Percentiles rank a stretch among this genome's conserved stretches.
phyloP scores from a whole-genome alignment of 2,113 vertebrate species.

The Tetrax tetrax region DNA sequence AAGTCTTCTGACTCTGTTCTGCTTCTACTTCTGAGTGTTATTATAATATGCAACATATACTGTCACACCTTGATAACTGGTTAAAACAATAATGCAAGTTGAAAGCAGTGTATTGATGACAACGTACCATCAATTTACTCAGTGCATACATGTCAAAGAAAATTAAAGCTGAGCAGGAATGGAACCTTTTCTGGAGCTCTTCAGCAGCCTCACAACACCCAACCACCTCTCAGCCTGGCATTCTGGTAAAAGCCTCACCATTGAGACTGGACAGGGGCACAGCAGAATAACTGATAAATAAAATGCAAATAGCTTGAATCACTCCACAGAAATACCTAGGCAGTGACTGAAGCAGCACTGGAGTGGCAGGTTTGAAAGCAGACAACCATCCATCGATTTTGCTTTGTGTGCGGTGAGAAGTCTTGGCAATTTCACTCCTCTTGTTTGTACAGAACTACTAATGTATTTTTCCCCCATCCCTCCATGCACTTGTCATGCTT shows the following conservation, averaged over 20 bases:
- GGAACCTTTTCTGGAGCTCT: neutral
- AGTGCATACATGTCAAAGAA: neutral
- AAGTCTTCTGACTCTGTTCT: neutral
- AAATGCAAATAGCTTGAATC: neutral
- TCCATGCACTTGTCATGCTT: neutral
- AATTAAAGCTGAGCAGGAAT: neutral
- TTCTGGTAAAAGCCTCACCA: neutral
- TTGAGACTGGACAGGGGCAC: neutral
- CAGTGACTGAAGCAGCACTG: neutral
- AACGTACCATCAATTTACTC: neutral
- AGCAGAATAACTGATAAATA: neutral
- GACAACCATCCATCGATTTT: neutral
- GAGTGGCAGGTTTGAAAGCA: neutral
- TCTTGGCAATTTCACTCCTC: neutral
- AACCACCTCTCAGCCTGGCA: neutral
- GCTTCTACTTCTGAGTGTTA: neutral
- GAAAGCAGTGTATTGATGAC: conserved; percentile 1
- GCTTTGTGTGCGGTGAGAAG: neutral
- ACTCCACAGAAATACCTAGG: neutral
- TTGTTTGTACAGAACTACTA: neutral
- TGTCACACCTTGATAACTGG: neutral
- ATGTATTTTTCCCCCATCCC: neutral
- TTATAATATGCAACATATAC: neutral
- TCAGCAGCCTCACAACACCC: neutral
- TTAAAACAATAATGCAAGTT: conserved; percentile 4